Base-by-base conservation (phyloP, 2,888 invertebrate species). In the Pycnomerus fuliginosus region DNA sequence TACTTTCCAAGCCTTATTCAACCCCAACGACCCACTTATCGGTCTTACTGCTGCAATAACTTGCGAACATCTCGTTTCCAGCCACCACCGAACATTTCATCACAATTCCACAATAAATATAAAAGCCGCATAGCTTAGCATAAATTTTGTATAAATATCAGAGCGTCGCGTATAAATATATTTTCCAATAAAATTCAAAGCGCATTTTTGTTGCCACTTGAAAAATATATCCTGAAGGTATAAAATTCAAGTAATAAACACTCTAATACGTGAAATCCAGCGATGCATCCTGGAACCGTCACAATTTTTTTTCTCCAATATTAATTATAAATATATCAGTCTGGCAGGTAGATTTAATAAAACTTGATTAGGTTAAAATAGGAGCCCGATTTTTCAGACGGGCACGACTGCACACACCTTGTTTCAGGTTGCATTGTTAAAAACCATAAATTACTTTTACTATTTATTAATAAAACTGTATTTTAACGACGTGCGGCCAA, bases 381-480 rank as follows among this genome's bases (percentile, higher is more conserved):
- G n/a, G n/a, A n/a, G n/a, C n/a, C n/a, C n/a, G n/a, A n/a, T n/a
- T n/a, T n/a, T n/a, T n/a, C n/a, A n/a, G n/a, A n/a, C n/a, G n/a
- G n/a, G n/a, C n/a, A n/a, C n/a, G n/a, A n/a, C n/a, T n/a, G n/a
- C n/a, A 39, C 30, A 31, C 38, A 22, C 24, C 39, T 20, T 15
- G 16, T n/a, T n/a, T n/a, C 11, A 17, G 16, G 32, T 66, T 52
- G 55, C 61, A 56, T 56, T 59, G 51, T 58, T 58, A 56, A 52
- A 48, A 41, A 16, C 45, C 56, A 57, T 61, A 61, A 61, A 61
- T 60, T 53, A 55, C 47, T 45, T 52, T 52, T 50, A 50, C 52
- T 53, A 58, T 61, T 61, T 58, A 61, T 61, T 61, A 61, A 61
- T 61, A 61, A 57, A 58, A 55, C 55, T 53, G 45, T 56, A 57